Evolutionary conservation across 1,140 invertebrate species (phyloP).

Genomic region (Brachionus rubens): DNA sequence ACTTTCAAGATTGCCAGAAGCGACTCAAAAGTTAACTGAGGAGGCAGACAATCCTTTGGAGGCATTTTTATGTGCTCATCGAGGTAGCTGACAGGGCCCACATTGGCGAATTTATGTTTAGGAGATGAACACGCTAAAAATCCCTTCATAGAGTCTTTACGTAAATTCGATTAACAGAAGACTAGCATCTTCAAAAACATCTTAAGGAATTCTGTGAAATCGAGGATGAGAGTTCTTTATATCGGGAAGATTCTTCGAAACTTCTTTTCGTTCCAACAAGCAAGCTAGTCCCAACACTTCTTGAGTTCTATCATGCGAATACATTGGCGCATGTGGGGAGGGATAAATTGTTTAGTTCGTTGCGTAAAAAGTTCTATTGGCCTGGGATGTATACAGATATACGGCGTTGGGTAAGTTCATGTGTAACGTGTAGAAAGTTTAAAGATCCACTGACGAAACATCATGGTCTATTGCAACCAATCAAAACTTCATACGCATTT

Average conservation of each 20-base stretch:
- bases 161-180: too few species aligned
- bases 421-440: slow-evolving; percentile 7
- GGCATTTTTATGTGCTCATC: neutral
- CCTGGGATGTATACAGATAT: neutral
- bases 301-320: neutral
- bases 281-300: neutral
- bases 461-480: neutral
- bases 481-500: neutral
- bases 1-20: neutral
- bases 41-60: neutral
- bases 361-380: neutral
- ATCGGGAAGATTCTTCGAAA: too few species aligned
- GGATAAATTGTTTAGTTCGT: neutral
- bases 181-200: too few species aligned
- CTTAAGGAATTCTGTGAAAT: too few species aligned
- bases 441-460: neutral
- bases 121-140: neutral
- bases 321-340: neutral
- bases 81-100: too few species aligned
- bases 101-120: neutral
- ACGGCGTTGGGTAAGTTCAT: neutral
- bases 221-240: too few species aligned
- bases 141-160: neutral
- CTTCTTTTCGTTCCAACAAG: neutral
- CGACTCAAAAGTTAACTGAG: neutral